Conservation (phyloP, 2,113 vertebrate genomes). For the Panurus biarmicus region DNA sequence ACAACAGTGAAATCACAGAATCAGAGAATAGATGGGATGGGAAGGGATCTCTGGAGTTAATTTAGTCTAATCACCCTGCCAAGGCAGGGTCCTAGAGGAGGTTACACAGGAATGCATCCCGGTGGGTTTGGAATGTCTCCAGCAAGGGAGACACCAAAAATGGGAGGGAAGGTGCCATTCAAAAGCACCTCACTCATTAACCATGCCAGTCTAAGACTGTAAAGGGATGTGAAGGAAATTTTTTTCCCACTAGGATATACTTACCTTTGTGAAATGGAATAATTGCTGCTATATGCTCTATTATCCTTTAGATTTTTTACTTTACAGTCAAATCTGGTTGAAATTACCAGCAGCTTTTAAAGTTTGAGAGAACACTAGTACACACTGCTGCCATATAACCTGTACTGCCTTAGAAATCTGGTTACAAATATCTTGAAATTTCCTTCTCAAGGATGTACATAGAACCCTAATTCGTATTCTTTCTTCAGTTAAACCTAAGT, state of each 20-base stretch:
- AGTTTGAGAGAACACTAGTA: neutral
- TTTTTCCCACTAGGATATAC: neutral
- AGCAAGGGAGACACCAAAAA: neutral
- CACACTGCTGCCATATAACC: neutral
- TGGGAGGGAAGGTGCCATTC: neutral
- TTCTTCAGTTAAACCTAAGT: neutral
- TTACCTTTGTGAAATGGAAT: neutral
- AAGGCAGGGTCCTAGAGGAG: neutral
- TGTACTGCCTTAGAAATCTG: neutral
- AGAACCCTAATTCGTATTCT: neutral
- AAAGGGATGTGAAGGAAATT: neutral
- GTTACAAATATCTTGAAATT: neutral
- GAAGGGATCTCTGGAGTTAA: neutral
- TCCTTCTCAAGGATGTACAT: neutral
- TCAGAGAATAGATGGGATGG: neutral
- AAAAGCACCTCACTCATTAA: neutral
- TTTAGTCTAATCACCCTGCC: neutral
- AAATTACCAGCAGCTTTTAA: neutral
- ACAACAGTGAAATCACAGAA: neutral
- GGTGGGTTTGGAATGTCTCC: neutral
- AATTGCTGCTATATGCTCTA: neutral
- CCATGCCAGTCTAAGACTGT: neutral
- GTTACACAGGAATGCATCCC: neutral
- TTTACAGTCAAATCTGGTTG: neutral
- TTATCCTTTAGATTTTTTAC: neutral